These are phyloP conservation scores for Drosophila quasianomalipes DNA, from an alignment of 2,888 invertebrate genomes.

Conservation along the genomic window DNA sequence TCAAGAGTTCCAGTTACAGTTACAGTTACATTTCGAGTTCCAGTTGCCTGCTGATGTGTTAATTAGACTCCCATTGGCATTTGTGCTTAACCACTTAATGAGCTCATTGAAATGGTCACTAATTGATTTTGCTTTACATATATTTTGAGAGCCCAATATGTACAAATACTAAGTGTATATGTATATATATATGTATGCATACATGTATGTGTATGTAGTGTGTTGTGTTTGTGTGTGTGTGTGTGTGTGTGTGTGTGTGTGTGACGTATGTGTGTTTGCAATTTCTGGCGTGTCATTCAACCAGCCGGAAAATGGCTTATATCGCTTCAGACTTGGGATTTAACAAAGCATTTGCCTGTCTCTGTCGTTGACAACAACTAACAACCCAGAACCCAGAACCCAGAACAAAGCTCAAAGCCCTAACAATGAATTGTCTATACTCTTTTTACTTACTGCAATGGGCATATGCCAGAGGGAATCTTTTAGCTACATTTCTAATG, in stretches of 20 bases:
- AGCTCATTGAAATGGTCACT: constrained; percentile 72
- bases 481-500: background rate
- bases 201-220: background rate
- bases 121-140: constrained; percentile 66
- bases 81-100: constrained; percentile 79
- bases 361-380: constrained; percentile 64
- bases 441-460: background rate
- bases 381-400: constrained; percentile 6
- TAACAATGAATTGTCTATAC: background rate
- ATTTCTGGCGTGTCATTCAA: constrained; percentile 72
- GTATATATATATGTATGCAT: background rate
- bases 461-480: background rate
- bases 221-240: constrained; percentile 21
- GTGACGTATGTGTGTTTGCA: constrained; percentile 57
- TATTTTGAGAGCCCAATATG: constrained; percentile 36
- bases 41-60: constrained; percentile 45
- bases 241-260: constrained; percentile 17
- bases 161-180: background rate
- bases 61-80: constrained; percentile 81
- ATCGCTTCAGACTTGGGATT: constrained; percentile 36
- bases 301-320: constrained; percentile 61
- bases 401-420: background rate
- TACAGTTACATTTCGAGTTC: background rate
- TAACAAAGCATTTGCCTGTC: constrained; percentile 50
- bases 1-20: constrained; percentile 28